phyloP scores from a whole-genome alignment of 2,888 invertebrate genomes.

The Periphyllus acericola region DNA sequence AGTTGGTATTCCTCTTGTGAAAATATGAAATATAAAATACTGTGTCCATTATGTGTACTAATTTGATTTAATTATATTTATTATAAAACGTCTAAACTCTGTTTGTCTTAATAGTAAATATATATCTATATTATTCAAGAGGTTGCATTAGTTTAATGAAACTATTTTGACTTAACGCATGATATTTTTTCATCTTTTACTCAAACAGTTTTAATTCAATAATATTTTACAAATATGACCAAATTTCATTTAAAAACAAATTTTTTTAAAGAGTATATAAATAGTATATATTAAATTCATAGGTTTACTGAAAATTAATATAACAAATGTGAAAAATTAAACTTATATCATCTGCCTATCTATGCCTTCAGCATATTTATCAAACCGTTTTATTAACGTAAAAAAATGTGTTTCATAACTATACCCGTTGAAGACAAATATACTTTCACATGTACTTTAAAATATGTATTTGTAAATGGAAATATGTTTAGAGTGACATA shows the following conservation, averaged over 20 bases:
- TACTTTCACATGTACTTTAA: no score
- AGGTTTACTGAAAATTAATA: neutral
- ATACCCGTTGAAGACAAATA: neutral
- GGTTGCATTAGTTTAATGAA: constrained; percentile 5
- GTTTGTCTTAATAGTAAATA: neutral
- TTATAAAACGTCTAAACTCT: neutral
- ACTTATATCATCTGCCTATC: neutral
- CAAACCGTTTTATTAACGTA: neutral
- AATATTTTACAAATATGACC: neutral
- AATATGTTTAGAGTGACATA: neutral
- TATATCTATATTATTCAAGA: neutral
- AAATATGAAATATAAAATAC: neutral
- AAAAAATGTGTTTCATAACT: neutral
- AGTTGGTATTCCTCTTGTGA: neutral
- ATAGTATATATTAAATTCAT: neutral
- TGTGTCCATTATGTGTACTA: neutral
- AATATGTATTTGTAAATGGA: neutral
- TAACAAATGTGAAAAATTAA: neutral
- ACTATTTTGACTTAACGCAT: neutral
- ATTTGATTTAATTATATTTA: neutral
- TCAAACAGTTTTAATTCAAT: neutral
- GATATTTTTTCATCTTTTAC: neutral
- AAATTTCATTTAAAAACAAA: constrained; percentile 4
- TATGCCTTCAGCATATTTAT: neutral
- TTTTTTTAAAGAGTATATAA: no score